phyloP scores from a whole-genome alignment of 2,797 vertebrate species.

The Gila robusta region DNA sequence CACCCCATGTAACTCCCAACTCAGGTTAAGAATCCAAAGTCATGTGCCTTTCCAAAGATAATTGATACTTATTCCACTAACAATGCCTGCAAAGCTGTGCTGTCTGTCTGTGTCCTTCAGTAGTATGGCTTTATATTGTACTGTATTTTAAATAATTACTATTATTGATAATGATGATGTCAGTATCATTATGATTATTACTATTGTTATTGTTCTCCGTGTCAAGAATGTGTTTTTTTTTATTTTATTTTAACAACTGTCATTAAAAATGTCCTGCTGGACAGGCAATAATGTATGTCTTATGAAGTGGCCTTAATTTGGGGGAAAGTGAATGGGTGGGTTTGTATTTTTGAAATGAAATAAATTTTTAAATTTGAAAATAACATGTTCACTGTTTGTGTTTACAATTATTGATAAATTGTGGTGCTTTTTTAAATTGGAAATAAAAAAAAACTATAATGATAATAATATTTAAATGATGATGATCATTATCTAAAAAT shows the following conservation, averaged over 20 bases:
- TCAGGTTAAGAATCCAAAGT: slow-evolving; percentile 28
- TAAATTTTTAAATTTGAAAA: slow-evolving; percentile 79
- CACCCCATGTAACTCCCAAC: background rate
- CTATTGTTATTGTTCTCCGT: slow-evolving; percentile 78
- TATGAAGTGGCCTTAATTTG: slow-evolving; percentile 82
- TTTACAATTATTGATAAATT: slow-evolving; percentile 69
- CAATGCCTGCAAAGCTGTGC: slow-evolving; percentile 54
- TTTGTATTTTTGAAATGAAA: slow-evolving; percentile 77
- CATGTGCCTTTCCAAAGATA: slow-evolving; percentile 11
- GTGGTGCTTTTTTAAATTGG: slow-evolving; percentile 64
- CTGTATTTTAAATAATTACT: slow-evolving; percentile 64
- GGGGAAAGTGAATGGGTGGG: slow-evolving; percentile 77
- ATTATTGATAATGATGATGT: slow-evolving; percentile 68
- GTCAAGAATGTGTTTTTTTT: slow-evolving; percentile 75
- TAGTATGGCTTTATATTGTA: slow-evolving; percentile 57
- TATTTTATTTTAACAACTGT: slow-evolving; percentile 74
- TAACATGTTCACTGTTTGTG: slow-evolving; percentile 78
- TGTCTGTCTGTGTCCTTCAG: slow-evolving; percentile 63
- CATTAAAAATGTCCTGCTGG: slow-evolving; percentile 85
- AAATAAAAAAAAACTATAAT: slow-evolving; percentile 70
- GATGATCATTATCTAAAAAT: slow-evolving; percentile 69
- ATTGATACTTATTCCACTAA: slow-evolving; percentile 27
- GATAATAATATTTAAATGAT: slow-evolving; percentile 77
- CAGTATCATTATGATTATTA: slow-evolving; percentile 77
- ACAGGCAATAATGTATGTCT: slow-evolving; percentile 82